Evolutionary conservation across 1,140 invertebrate species (phyloP).

Genomic region (Lordiphosa clarofinis): DNA sequence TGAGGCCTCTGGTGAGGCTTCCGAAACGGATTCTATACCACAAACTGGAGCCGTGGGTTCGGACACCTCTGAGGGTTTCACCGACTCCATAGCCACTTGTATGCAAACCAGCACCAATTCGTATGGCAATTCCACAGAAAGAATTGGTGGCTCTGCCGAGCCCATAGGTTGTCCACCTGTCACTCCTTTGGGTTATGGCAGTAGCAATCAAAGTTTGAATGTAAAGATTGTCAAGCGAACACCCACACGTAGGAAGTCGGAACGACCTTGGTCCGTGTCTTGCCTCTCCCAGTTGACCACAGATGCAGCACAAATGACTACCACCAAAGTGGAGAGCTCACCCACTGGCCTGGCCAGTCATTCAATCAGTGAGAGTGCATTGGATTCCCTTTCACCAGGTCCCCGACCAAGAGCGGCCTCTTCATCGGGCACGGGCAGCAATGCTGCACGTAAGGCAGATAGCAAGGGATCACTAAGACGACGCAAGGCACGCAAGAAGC

Average conservation of each 20-base stretch:
- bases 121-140: slow-evolving; percentile 83
- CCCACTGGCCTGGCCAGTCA: slow-evolving; percentile 81
- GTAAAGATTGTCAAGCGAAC: slow-evolving; percentile 67
- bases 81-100: slow-evolving; percentile 84
- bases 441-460: slow-evolving; percentile 78
- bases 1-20: slow-evolving; percentile 94
- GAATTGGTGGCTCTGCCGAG: slow-evolving; percentile 79
- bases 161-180: slow-evolving; percentile 51
- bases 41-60: slow-evolving; percentile 80
- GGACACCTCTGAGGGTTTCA: slow-evolving; percentile 86
- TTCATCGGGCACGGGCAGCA: slow-evolving; percentile 59
- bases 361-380: slow-evolving; percentile 92
- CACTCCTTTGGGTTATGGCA: slow-evolving; percentile 49
- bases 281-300: slow-evolving; percentile 86
- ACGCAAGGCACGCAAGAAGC: slow-evolving; percentile 85
- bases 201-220: slow-evolving; percentile 74
- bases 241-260: slow-evolving; percentile 74
- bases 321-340: slow-evolving; percentile 50
- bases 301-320: slow-evolving; percentile 62
- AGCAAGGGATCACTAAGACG: slow-evolving; percentile 82
- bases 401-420: slow-evolving; percentile 74
- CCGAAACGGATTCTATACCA: slow-evolving; percentile 85
- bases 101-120: slow-evolving; percentile 81
- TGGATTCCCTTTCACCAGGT: slow-evolving; percentile 84
- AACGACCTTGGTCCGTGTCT: slow-evolving; percentile 90